Conservation (phyloP, 1,140 invertebrate species). For the Glossosoma conforme region DNA sequence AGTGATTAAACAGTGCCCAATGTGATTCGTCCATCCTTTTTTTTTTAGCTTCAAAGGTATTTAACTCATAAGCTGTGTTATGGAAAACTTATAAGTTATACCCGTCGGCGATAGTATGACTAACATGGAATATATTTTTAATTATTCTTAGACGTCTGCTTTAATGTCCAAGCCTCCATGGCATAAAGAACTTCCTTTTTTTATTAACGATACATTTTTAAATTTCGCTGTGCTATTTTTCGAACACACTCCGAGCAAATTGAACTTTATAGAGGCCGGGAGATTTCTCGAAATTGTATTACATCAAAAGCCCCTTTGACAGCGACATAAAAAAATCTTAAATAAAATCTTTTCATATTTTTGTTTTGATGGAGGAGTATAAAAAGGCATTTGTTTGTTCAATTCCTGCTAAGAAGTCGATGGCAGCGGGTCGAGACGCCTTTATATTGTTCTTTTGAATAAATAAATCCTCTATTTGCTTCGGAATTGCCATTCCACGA, state of each 20-base stretch:
- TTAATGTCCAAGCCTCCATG: too few species aligned
- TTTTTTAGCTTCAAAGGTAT: not conserved
- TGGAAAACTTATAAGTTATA: too few species aligned
- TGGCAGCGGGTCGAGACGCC: slow-evolving; percentile 8
- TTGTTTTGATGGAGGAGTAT: slow-evolving; percentile 18
- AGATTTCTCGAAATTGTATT: slow-evolving; percentile 7
- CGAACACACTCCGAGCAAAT: too few species aligned
- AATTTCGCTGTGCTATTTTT: too few species aligned
- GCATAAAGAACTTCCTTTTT: too few species aligned
- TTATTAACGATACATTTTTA: too few species aligned
- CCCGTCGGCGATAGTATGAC: too few species aligned
- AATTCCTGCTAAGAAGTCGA: slow-evolving; percentile 21
- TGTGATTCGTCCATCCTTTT: not conserved
- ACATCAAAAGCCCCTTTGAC: slow-evolving; percentile 13
- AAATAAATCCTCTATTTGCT: slow-evolving; percentile 31
- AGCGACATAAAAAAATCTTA: slow-evolving; percentile 12
- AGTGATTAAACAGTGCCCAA: not conserved
- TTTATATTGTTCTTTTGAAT: slow-evolving; percentile 30
- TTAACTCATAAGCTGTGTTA: too few species aligned
- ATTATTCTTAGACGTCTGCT: too few species aligned
- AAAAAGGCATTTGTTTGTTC: slow-evolving; percentile 24
- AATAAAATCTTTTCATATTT: slow-evolving; percentile 26
- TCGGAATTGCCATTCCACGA: slow-evolving; percentile 25
- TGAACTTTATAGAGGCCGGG: not conserved
- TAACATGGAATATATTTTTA: too few species aligned